These are phyloP conservation scores for Clinocottus analis DNA, from an alignment of 2,113 vertebrate genomes.

Conservation along the genomic window DNA sequence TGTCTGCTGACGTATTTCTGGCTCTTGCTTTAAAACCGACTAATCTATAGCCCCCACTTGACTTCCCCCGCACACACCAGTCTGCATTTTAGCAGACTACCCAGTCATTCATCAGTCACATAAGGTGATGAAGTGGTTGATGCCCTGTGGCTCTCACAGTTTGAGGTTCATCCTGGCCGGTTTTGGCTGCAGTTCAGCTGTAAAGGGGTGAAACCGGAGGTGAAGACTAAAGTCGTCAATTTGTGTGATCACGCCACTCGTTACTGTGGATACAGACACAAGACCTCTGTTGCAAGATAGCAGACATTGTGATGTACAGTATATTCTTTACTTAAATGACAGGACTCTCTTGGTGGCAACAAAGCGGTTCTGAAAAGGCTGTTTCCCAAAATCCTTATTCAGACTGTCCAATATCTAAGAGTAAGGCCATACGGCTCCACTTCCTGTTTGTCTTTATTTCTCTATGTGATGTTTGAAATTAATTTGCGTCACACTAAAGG, in stretches of 20 bases:
- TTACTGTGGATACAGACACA: neutral
- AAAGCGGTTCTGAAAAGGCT: neutral
- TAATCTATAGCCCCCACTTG: neutral
- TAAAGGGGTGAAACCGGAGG: neutral
- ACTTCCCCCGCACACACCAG: neutral
- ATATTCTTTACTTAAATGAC: neutral
- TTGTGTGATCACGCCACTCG: neutral
- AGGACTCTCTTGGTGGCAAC: neutral
- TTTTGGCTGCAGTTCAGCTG: conserved; percentile 4
- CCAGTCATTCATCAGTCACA: conserved; percentile 1
- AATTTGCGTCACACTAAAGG: conserved; percentile 5
- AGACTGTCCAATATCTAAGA: neutral
- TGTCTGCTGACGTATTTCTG: neutral
- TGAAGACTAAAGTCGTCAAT: neutral
- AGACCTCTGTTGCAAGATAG: conserved; percentile 5
- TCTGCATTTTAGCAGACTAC: neutral
- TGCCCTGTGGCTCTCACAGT: conserved; percentile 9
- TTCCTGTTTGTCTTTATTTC: too few species aligned
- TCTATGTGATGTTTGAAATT: neutral
- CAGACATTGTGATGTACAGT: neutral
- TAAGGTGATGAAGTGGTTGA: conserved; percentile 32
- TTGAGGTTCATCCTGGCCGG: neutral
- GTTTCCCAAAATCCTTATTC: neutral
- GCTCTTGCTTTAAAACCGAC: neutral
- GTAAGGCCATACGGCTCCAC: neutral